Evolutionary conservation across 2,888 invertebrate species (phyloP), one percentile per base, ranked within the genome.

Genomic region (Escarpia spicata): DNA sequence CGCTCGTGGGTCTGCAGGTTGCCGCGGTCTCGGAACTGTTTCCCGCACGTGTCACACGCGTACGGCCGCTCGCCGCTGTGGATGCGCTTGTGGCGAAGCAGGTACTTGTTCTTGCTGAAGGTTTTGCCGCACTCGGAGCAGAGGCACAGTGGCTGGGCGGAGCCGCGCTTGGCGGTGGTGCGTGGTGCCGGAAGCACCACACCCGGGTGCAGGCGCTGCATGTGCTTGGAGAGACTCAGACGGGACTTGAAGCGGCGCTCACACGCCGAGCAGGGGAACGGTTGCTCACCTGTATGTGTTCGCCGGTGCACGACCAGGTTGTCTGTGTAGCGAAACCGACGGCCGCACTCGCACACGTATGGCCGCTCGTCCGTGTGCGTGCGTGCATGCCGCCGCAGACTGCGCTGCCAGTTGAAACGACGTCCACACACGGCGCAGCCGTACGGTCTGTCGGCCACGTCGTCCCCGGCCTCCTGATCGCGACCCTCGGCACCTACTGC

Each of bases 371-470:
- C 92, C 4, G 94, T 94, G 93, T 94, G 94, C 10, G 92, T 94
- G 10, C 94, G 93, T 90, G 93, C 93, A 58, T 94, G 94, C 1
- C 93, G 92, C 37, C 92, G 60, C 75, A 90, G 92, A 90, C 94
- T 93, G n/a, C 93, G 93, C 0, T 93, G 92, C 26, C 93, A 94
- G 90, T 93, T 93, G 92, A 94, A 94, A 45, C 91, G 91, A 45
- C 93, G 93, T 90, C 92, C 92, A 91, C 94, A 94, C 3, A 94
- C 60, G 31, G 75, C 44, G 92, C 94, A 94, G 15, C 60, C 26
- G 92, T 93, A 94, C 6, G 94, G 94, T 92, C 93, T 94, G 92
- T 94, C 94, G 26, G 93, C 94, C 75, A 75, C 4, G 75, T n/a
- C 75, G 75, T 75, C 75, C n/a, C 6, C 75, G 19, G 75, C 6